phyloP scores from a whole-genome alignment of 1,140 invertebrate genomes.

The Adoxophyes honmai region DNA sequence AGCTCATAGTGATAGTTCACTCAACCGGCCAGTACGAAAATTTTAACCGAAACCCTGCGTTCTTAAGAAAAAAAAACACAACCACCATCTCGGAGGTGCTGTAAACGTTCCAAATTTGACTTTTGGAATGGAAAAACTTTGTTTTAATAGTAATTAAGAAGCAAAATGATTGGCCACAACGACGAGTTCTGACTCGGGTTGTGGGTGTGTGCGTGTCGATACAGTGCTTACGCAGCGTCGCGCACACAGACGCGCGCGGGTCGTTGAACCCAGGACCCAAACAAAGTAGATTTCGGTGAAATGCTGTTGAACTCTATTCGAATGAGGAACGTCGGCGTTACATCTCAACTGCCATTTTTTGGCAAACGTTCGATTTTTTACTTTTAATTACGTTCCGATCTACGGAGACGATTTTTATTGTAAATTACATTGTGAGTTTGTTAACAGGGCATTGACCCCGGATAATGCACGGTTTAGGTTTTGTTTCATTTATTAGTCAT shows the following conservation, averaged over 20 bases:
- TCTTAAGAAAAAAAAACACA: conserved; percentile 9
- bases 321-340: too few species aligned
- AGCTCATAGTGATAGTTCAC: conserved; percentile 71
- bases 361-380: conserved; percentile 36
- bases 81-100: neutral
- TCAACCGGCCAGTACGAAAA: neutral
- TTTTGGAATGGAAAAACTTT: conserved; percentile 8
- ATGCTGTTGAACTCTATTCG: conserved; percentile 74
- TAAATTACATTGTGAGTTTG: conserved; percentile 6
- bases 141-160: conserved; percentile 48
- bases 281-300: conserved; percentile 76
- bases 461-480: conserved; percentile 34
- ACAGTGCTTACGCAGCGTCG: conserved; percentile 39
- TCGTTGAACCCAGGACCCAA: conserved; percentile 70
- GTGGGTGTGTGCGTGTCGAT: conserved; percentile 50
- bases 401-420: conserved; percentile 3
- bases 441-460: conserved; percentile 38
- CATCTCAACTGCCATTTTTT: conserved; percentile 51
- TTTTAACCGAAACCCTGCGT: neutral
- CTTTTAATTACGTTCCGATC: conserved; percentile 19
- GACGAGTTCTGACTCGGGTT: conserved; percentile 30
- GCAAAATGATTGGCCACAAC: conserved; percentile 46
- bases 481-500: conserved; percentile 19
- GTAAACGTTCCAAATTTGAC: conserved; percentile 1
- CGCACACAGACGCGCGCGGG: conserved; percentile 52